Evolutionary conservation across 2,888 invertebrate genomes (phyloP), one percentile per base, ranked within the genome.

Genomic region (Hartigia nigra): DNA sequence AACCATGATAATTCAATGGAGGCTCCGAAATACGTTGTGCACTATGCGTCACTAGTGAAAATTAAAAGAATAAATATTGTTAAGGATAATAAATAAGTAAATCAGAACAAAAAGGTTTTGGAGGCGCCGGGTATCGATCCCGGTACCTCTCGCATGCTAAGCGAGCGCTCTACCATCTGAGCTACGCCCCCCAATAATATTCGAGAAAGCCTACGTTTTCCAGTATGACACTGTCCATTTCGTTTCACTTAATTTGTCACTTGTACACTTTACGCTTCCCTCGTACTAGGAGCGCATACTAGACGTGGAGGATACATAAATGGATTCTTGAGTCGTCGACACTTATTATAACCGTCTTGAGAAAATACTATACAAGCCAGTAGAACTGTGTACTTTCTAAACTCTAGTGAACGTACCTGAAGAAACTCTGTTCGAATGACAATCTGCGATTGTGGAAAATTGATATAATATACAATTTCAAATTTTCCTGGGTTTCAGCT

Each of bases 141-240:
- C 83, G 83, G 83, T 83, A 82, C 83, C 83, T 83, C 83, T 81
- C 86, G 82, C 86, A 84, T 85, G 84, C 85, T 82, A 85, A 87
- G 82, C 86, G 86, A 85, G 84, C 84, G 84, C 83, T 87, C 83
- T 87, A 85, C 84, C 84, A 86, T 86, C 84, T 86, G 84, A 85
- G 83, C 86, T 87, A 85, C 86, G 84, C 86, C 84, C 84, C 84
- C 85, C 39, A 39, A 78, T 79, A 12, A 32, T 32, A 32, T 72
- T 32, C 2, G 32, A 32, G 31, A 31, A 72, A 72, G 31, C 31
- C 32, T 72, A 72, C 32, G 34, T 55, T 55, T 55, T 76, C 37
- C 55, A 76, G 69, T 72, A 72, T 14, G 31, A 72, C 32, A 72
- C 14, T 76, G 32, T 75, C 31, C 36, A 72, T 34, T 35, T 76